Evolutionary conservation across 2,113 vertebrate species (phyloP).

Genomic region (Prunella himalayana): DNA sequence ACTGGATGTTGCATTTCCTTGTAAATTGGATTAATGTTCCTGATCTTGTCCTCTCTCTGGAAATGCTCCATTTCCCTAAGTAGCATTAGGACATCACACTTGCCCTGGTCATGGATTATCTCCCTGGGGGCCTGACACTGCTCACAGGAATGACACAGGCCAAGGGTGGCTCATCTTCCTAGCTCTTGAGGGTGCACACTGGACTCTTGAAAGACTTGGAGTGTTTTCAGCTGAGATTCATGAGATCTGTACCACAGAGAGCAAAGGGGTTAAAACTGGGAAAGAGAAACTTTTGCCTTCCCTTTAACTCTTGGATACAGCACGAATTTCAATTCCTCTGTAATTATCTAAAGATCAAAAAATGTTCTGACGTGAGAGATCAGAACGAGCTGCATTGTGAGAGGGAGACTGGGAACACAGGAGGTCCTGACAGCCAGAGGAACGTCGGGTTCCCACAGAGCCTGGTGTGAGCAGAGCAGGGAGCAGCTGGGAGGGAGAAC

Average conservation of each 20-base stretch:
- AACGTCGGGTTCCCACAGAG: fast-evolving
- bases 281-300: neutral
- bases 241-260: neutral
- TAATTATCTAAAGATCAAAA: neutral
- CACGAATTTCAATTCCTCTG: neutral
- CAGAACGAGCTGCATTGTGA: neutral
- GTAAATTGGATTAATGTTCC: neutral
- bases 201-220: neutral
- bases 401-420: neutral
- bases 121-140: neutral
- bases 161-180: neutral
- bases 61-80: neutral
- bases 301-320: neutral
- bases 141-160: neutral
- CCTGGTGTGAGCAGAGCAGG: neutral
- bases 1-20: neutral
- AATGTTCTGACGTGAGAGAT: neutral
- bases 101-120: neutral
- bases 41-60: neutral
- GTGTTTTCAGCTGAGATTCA: neutral
- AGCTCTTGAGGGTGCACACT: neutral
- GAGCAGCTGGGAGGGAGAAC: neutral
- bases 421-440: fast-evolving
- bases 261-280: neutral
- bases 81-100: neutral